A percentile compares a stretch with the other conserved stretches of the same genome.
Conservation (phyloP, 2,888 invertebrate species). For the Lycocerus yunnanus region DNA sequence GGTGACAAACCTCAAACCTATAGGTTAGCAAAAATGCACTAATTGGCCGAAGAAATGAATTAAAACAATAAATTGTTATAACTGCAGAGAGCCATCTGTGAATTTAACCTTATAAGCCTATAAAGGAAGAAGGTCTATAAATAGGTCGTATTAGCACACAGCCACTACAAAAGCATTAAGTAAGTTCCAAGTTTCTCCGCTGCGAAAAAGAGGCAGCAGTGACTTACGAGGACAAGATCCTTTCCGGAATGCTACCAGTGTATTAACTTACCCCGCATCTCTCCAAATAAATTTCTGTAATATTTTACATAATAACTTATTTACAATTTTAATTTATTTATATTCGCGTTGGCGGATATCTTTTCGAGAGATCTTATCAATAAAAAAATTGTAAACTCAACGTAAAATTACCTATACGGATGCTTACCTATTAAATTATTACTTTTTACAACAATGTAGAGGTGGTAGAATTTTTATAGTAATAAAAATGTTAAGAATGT, state of each 20-base stretch:
- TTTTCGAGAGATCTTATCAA: not conserved
- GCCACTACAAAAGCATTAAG: constrained; percentile 32
- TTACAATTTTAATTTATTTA: not conserved
- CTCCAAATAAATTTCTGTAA: constrained; percentile 28
- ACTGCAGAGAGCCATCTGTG: constrained; percentile 34
- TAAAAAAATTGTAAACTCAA: not conserved
- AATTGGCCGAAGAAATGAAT: not conserved
- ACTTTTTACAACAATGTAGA: not conserved
- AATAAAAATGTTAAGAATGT: not conserved
- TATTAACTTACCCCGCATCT: constrained; percentile 16
- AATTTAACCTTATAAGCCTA: constrained; percentile 27
- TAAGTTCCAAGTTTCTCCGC: constrained; percentile 42
- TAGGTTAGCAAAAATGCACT: not conserved
- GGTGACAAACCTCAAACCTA: not conserved
- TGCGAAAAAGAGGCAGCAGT: constrained; percentile 40
- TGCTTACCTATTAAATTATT: not conserved
- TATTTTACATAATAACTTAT: constrained; percentile 3
- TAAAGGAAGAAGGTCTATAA: constrained; percentile 27
- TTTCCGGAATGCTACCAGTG: constrained; percentile 6
- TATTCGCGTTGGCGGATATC: not conserved
- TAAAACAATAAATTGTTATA: not conserved
- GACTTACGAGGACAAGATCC: constrained; percentile 31
- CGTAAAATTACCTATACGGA: not conserved
- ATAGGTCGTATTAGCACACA: constrained; percentile 33
- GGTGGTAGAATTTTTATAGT: not conserved